These are phyloP conservation scores for Tetranychus truncatus DNA, from an alignment of 2,888 invertebrate species.

Conservation along the genomic window DNA sequence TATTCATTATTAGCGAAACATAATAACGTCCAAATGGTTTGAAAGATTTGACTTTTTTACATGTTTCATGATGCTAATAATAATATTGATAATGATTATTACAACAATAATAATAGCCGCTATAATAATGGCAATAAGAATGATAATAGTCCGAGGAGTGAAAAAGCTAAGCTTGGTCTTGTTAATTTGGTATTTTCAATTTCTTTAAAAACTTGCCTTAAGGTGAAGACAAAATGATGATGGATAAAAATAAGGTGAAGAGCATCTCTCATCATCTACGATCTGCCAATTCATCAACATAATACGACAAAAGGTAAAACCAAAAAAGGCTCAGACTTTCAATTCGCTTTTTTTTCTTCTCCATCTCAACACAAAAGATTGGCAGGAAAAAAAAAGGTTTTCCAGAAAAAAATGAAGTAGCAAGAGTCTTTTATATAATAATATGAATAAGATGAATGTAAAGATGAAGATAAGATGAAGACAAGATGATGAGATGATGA, in stretches of 20 bases:
- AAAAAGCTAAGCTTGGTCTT: too few species aligned
- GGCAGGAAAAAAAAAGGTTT: neutral
- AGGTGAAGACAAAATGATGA: neutral
- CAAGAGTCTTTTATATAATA: neutral
- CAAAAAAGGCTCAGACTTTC: neutral
- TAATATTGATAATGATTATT: too few species aligned
- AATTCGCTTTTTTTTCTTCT: neutral
- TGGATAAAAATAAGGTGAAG: neutral
- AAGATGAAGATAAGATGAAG: neutral
- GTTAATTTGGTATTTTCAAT: too few species aligned
- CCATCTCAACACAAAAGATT: neutral
- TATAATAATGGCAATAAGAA: too few species aligned
- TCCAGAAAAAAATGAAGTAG: neutral
- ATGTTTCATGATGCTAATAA: too few species aligned
- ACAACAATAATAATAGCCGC: too few species aligned
- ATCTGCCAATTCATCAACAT: constrained; percentile 1
- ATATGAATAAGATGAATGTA: neutral
- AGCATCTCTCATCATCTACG: neutral
- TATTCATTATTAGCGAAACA: too few species aligned
- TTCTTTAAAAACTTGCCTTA: too few species aligned
- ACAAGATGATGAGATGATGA: neutral
- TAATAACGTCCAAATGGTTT: too few species aligned
- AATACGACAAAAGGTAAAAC: neutral
- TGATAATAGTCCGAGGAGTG: too few species aligned
- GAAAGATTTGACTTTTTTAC: too few species aligned